phyloP scores from a whole-genome alignment of 2,888 invertebrate genomes.

The Trichogramma evanescens region DNA sequence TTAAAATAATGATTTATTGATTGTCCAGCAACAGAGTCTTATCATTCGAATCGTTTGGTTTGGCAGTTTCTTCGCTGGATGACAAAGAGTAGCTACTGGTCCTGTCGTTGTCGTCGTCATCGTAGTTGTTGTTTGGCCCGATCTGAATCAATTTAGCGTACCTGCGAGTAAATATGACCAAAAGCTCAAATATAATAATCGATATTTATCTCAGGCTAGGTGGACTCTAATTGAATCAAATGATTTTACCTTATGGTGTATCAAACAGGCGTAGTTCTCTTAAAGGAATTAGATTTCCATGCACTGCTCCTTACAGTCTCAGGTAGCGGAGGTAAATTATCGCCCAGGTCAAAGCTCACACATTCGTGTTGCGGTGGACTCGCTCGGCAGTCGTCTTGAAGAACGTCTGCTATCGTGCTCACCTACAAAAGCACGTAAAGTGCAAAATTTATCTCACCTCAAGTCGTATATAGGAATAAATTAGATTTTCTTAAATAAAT shows the following conservation, averaged over 20 bases:
- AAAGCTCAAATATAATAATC: not conserved
- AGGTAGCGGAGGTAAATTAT: slow-evolving; percentile 47
- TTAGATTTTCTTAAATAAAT: not conserved
- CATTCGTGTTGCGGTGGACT: slow-evolving; percentile 56
- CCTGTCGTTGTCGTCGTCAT: slow-evolving; percentile 1
- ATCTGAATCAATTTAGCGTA: slow-evolving; percentile 41
- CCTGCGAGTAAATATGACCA: slow-evolving; percentile 26
- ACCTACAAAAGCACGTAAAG: slow-evolving; percentile 35
- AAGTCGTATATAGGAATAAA: no score
- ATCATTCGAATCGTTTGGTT: slow-evolving; percentile 13
- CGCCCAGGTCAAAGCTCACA: slow-evolving; percentile 64
- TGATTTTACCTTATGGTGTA: slow-evolving; percentile 40
- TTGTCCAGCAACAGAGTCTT: slow-evolving; percentile 18
- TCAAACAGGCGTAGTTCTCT: slow-evolving; percentile 49
- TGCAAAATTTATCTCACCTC: not conserved
- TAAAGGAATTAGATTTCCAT: slow-evolving; percentile 44
- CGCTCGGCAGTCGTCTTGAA: slow-evolving; percentile 49
- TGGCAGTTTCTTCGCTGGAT: slow-evolving; percentile 5
- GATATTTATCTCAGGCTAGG: not conserved
- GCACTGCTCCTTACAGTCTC: slow-evolving; percentile 48
- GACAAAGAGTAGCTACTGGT: not conserved
- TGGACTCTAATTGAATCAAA: no score
- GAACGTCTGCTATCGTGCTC: slow-evolving; percentile 58
- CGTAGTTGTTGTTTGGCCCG: slow-evolving; percentile 14
- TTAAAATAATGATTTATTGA: slow-evolving; percentile 7